These are phyloP conservation scores for Schlechtendalia chinensis DNA, from an alignment of 1,140 invertebrate genomes.

Conservation along the genomic window DNA sequence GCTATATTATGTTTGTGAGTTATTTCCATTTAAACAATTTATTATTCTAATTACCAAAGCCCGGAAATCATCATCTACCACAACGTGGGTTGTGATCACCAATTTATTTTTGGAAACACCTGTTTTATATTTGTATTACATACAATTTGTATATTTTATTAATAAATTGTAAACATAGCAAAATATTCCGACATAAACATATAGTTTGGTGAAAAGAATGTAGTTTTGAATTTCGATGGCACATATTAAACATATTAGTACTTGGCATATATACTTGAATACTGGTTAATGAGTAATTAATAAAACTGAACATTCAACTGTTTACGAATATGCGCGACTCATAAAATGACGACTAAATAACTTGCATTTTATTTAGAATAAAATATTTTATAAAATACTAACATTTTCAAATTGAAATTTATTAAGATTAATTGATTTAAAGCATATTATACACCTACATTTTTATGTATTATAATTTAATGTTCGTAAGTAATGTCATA, in stretches of 20 bases:
- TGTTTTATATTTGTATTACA: not conserved
- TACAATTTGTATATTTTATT: not conserved
- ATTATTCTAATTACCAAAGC: constrained; percentile 5
- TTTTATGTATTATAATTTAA: no score
- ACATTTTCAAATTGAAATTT: not conserved
- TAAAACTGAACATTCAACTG: constrained; percentile 16
- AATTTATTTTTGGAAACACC: not conserved
- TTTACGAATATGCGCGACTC: not conserved
- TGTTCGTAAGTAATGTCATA: no score
- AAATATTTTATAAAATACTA: no score
- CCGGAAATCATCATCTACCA: not conserved
- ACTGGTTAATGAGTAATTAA: not conserved
- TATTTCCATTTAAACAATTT: not conserved
- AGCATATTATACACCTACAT: no score
- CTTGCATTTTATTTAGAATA: not conserved
- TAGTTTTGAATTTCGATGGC: no score
- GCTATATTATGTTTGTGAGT: not conserved
- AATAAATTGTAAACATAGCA: not conserved
- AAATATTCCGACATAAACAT: not conserved
- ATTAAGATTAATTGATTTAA: not conserved
- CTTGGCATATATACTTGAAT: not conserved
- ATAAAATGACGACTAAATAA: not conserved
- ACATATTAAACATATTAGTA: not conserved
- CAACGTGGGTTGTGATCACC: not conserved
- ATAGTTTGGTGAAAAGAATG: not conserved